Base-by-base conservation (phyloP, 2,888 invertebrate species). In the Drosophila formosana region DNA sequence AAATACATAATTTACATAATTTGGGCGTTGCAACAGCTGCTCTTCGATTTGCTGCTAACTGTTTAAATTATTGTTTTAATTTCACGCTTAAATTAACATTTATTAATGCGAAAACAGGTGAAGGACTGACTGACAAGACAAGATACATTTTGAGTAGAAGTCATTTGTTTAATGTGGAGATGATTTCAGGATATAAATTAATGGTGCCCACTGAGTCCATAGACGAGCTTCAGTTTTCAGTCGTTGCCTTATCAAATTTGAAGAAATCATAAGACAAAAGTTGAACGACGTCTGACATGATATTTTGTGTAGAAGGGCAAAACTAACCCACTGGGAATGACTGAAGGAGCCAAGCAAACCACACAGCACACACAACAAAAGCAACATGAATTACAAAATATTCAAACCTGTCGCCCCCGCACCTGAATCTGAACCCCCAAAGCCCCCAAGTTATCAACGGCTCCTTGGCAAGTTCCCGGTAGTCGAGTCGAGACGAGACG, bases 51-150 rank as follows among this genome's bases (percentile, higher is more conserved):
- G 23, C 47, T 50, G 57, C 62, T 34, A 74, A 61, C 37, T 70
- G 55, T 58, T 72, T 65, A 84, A 81, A 81, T 81, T 80, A 90
- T 82, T 84, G 83, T 88, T 85, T 86, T 89, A 90, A 90, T 91
- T 91, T 91, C 89, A 91, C 82, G 91, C 90, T 88, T 72, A 88
- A 89, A 86, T 83, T 78, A 81, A 82, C 90, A 89, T 89, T 90
- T 88, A 85, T 89, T 90, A 86, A 80, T 79, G 73, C 72, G 72
- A 49, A 45, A 41, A 28, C 61, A 66, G 47, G 37, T 51, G 25
- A 56, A 47, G 23, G 11, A 32, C 37, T 45, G 46, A 11, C n/a
- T 18, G 18, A 46, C 8, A 5, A 25, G 28, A 34, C 30, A 30
- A 30, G 30, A 30, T 7, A 30, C 11, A 46, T 55, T 56, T 65